Conservation (phyloP, 2,888 invertebrate species). For the Mongoloraphidia duomilia region DNA sequence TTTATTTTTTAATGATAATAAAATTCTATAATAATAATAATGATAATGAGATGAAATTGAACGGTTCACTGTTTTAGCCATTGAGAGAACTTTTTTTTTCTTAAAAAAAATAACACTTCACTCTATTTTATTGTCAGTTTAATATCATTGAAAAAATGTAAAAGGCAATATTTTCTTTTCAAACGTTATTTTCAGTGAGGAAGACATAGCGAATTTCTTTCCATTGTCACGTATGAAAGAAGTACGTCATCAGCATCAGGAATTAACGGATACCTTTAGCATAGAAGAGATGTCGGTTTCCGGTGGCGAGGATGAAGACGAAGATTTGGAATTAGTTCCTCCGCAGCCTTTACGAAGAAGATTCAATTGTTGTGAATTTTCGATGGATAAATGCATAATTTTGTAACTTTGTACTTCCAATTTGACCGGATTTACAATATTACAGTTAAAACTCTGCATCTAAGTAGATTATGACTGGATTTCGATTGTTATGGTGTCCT, state of each 20-base stretch:
- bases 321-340: slow-evolving; percentile 31
- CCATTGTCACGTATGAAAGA: slow-evolving; percentile 29
- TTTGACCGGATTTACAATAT: too few species aligned
- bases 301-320: slow-evolving; percentile 30
- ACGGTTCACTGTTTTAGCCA: too few species aligned
- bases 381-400: slow-evolving; percentile 9
- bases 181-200: slow-evolving; percentile 26
- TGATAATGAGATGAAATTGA: too few species aligned
- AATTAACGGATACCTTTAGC: slow-evolving; percentile 44
- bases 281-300: slow-evolving; percentile 48
- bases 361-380: slow-evolving; percentile 26
- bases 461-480: too few species aligned
- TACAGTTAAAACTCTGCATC: too few species aligned
- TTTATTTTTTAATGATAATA: too few species aligned
- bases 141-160: not conserved
- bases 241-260: slow-evolving; percentile 32
- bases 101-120: too few species aligned
- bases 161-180: not conserved
- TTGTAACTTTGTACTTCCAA: slow-evolving; percentile 2
- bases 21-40: too few species aligned
- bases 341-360: slow-evolving; percentile 28
- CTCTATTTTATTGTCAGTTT: not conserved
- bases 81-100: too few species aligned
- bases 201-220: slow-evolving; percentile 37
- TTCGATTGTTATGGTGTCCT: too few species aligned